Evolutionary conservation across 2,888 invertebrate genomes (phyloP).

Genomic region (Mesodorylaimus sp.): DNA sequence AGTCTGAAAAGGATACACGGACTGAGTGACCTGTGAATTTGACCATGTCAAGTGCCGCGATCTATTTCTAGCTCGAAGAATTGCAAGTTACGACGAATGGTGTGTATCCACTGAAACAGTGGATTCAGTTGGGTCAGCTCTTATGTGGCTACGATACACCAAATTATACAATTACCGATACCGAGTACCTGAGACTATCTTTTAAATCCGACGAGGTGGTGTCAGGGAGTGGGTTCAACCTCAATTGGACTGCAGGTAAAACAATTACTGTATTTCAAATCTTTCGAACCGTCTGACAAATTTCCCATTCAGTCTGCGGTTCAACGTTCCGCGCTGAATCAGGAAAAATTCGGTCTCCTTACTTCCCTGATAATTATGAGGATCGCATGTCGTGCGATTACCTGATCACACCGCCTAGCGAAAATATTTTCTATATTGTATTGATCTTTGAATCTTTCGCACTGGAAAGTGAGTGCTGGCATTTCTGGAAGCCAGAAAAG

Average conservation of each 20-base stretch:
- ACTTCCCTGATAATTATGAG: not conserved
- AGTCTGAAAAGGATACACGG: too few species aligned
- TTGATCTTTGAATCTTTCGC: not conserved
- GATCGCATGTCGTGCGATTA: not conserved
- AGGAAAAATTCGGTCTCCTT: not conserved
- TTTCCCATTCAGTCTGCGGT: not conserved
- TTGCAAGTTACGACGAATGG: not conserved
- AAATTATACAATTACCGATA: not conserved
- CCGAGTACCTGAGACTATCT: not conserved
- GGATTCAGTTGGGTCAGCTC: not conserved
- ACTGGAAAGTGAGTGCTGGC: not conserved
- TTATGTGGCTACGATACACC: not conserved
- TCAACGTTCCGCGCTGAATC: not conserved
- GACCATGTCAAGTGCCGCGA: too few species aligned
- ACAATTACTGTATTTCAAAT: not conserved
- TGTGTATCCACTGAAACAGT: not conserved
- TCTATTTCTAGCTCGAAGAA: not conserved
- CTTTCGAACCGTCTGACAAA: not conserved
- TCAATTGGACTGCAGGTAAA: not conserved
- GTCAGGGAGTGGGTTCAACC: not conserved
- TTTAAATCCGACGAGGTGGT: not conserved
- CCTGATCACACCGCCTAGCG: not conserved
- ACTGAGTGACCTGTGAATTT: too few species aligned
- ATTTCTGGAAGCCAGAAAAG: not conserved
- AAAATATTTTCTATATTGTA: not conserved